These are phyloP conservation scores for Otocyon megalotis DNA, from an alignment of 2,113 vertebrate species.

Conservation along the genomic window DNA sequence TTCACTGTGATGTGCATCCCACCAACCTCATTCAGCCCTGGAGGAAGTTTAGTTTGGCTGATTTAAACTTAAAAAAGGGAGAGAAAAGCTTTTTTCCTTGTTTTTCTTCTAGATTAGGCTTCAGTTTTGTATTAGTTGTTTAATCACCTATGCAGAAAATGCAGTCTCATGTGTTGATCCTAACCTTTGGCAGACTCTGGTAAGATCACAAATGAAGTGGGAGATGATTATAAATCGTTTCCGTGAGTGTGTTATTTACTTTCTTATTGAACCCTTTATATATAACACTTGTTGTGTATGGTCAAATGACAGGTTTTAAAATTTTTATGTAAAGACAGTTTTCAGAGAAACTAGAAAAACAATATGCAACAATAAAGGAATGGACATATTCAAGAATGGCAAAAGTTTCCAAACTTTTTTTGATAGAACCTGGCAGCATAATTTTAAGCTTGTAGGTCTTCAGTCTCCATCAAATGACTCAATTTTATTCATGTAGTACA, in stretches of 20 bases:
- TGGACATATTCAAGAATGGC: not conserved
- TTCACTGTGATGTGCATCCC: slow-evolving; percentile 47
- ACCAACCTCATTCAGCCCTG: slow-evolving; percentile 34
- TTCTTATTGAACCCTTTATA: not conserved
- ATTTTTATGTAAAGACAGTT: not conserved
- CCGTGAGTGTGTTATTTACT: not conserved
- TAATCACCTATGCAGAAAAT: slow-evolving; percentile 37
- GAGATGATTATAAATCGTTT: not conserved
- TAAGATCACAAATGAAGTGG: not conserved
- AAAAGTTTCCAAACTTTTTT: not conserved
- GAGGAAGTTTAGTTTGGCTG: slow-evolving; percentile 77
- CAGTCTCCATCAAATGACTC: not conserved
- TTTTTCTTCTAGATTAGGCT: slow-evolving; percentile 55
- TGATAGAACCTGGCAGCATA: not conserved
- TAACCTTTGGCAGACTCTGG: not conserved
- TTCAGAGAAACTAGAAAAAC: not conserved
- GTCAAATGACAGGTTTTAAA: not conserved
- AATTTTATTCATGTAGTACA: not conserved
- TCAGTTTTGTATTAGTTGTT: slow-evolving; percentile 45
- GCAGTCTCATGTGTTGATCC: not conserved
- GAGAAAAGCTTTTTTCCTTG: not conserved
- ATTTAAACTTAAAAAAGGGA: slow-evolving; percentile 46
- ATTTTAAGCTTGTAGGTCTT: not conserved
- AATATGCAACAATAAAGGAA: not conserved
- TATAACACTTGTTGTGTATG: not conserved